Evolutionary conservation across 2,113 vertebrate species (phyloP).

Genomic region (Carassius carassius): DNA sequence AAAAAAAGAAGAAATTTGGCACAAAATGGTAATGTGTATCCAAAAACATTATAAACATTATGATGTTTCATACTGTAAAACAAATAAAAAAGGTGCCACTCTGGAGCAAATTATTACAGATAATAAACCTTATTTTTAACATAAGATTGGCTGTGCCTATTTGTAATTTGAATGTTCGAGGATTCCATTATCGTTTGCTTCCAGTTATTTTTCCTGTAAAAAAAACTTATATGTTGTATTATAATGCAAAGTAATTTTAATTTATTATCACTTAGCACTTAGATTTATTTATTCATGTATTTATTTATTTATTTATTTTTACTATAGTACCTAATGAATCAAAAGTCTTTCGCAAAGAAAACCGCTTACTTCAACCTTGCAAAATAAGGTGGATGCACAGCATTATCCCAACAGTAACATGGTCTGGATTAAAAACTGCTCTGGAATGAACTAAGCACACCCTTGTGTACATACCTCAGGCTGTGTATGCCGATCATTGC

Average conservation of each 20-base stretch:
- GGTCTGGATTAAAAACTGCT: conserved; percentile 14
- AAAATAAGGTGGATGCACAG: neutral
- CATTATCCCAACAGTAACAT: neutral
- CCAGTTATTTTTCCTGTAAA: too few species aligned
- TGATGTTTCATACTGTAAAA: too few species aligned
- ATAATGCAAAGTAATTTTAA: too few species aligned
- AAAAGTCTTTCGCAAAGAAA: neutral
- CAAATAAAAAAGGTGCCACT: too few species aligned
- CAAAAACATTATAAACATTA: too few species aligned
- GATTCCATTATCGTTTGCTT: too few species aligned
- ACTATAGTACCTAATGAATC: neutral
- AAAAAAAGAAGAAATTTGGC: neutral
- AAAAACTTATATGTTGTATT: too few species aligned
- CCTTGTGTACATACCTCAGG: neutral
- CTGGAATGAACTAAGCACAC: conserved; percentile 16
- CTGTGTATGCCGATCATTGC: conserved; percentile 10
- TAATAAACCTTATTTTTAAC: neutral
- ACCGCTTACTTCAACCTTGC: neutral
- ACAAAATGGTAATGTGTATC: neutral
- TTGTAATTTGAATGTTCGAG: too few species aligned
- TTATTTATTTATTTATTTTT: neutral
- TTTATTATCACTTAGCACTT: too few species aligned
- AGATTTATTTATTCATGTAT: too few species aligned
- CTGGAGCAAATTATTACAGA: neutral
- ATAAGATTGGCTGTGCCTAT: too few species aligned